phyloP scores from a whole-genome alignment of 1,140 invertebrate genomes.

The Meloidogyne exigua region DNA sequence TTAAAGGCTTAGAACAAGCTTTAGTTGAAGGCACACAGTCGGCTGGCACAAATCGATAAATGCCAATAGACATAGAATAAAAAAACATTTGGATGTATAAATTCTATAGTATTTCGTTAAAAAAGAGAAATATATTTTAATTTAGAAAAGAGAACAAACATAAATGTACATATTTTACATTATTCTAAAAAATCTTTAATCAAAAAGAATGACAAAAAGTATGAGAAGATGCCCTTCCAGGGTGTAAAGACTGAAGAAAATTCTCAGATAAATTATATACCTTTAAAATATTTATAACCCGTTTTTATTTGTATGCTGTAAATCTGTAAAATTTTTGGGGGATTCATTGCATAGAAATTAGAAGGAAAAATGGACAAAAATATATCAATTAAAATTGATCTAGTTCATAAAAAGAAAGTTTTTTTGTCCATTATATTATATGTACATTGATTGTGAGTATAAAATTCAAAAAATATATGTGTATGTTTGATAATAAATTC shows the following conservation, averaged over 20 bases:
- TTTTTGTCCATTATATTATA: neutral
- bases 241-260: too few relatives aligned
- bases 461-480: too few relatives aligned
- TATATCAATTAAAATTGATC: neutral
- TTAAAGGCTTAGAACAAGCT: neutral
- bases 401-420: neutral
- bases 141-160: neutral
- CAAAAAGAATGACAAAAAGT: too few relatives aligned
- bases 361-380: neutral
- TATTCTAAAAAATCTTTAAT: too few relatives aligned
- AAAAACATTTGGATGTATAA: neutral
- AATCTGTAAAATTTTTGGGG: neutral
- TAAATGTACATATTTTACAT: too few relatives aligned
- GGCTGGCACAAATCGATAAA: neutral
- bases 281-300: neutral
- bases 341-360: neutral
- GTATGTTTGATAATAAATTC: too few relatives aligned
- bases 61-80: neutral
- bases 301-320: neutral
- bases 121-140: neutral
- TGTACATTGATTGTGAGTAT: neutral
- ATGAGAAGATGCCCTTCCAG: too few relatives aligned
- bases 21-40: neutral
- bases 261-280: too few relatives aligned
- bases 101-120: neutral